phyloP scores from a whole-genome alignment of 2,888 invertebrate genomes.

The Trichopoda pennipes region DNA sequence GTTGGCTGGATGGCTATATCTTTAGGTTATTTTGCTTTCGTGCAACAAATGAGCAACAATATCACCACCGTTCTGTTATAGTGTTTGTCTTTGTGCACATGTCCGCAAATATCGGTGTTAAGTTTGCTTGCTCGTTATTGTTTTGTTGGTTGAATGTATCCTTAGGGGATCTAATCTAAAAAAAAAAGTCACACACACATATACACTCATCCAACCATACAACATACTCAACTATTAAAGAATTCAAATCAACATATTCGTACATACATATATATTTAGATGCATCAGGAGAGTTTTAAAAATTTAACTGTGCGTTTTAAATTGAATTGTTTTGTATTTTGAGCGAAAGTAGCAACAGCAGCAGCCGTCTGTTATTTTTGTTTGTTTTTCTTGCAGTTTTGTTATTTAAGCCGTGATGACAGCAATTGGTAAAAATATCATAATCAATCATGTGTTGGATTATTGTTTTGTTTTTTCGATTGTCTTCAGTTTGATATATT shows the following conservation, averaged over 20 bases:
- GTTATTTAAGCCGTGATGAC: constrained; percentile 78
- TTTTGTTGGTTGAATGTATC: constrained; percentile 37
- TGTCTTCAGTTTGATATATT: constrained; percentile 62
- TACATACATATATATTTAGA: not conserved
- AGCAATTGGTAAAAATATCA: constrained; percentile 75
- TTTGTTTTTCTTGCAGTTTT: constrained; percentile 50
- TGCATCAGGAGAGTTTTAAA: constrained; percentile 34
- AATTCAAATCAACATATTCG: not conserved
- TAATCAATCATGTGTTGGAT: constrained; percentile 75
- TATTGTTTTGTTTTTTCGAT: constrained; percentile 56
- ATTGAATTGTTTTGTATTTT: constrained; percentile 44
- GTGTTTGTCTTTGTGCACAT: constrained; percentile 75
- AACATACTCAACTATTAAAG: not conserved
- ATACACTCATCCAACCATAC: too few relatives aligned
- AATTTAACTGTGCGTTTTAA: constrained; percentile 37
- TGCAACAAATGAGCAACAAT: constrained; percentile 66
- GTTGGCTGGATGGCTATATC: constrained; percentile 7
- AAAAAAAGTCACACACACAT: not conserved
- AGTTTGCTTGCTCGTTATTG: constrained; percentile 54
- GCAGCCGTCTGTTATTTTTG: constrained; percentile 27
- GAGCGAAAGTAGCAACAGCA: constrained; percentile 39
- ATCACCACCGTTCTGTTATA: constrained; percentile 22
- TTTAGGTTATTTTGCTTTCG: constrained; percentile 24
- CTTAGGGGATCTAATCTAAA: constrained; percentile 58
- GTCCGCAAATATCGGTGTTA: constrained; percentile 70